Evolutionary conservation across 1,140 invertebrate genomes (phyloP).

Genomic region (Drosophila yakuba): DNA sequence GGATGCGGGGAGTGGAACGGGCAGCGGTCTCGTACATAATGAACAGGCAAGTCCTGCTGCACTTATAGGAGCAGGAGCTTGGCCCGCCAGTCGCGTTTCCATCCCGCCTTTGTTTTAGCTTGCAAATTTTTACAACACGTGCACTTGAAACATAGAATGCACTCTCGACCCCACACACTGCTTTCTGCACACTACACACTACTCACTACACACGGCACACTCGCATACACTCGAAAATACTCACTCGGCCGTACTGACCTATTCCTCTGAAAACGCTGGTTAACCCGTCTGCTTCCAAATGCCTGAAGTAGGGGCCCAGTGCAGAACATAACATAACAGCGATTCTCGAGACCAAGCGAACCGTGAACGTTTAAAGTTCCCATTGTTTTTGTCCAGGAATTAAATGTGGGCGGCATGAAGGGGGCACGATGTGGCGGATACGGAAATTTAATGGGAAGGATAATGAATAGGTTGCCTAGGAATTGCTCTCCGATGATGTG

Average conservation of each 20-base stretch:
- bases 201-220: conserved; percentile 25
- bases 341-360: conserved; percentile 55
- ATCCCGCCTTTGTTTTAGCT: conserved; percentile 49
- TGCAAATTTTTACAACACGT: conserved; percentile 49
- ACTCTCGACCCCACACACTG: conserved; percentile 1
- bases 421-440: background rate
- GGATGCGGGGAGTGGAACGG: background rate
- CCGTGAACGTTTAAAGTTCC: conserved; percentile 59
- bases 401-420: conserved; percentile 20
- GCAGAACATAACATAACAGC: conserved; percentile 22
- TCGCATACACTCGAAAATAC: conserved; percentile 48
- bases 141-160: conserved; percentile 70
- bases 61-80: conserved; percentile 30
- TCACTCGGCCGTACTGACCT: conserved; percentile 77
- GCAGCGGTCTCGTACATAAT: conserved; percentile 52
- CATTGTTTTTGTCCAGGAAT: conserved; percentile 24
- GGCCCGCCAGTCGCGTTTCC: conserved; percentile 26
- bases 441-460: conserved; percentile 16
- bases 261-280: conserved; percentile 78
- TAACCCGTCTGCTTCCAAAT: conserved; percentile 49
- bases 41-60: conserved; percentile 37
- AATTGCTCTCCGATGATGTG: background rate
- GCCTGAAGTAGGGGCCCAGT: conserved; percentile 48
- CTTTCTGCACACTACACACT: conserved; percentile 3
- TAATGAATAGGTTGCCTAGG: conserved; percentile 23